Conservation (phyloP, 1,140 invertebrate genomes). For the Sycobia sp. region DNA sequence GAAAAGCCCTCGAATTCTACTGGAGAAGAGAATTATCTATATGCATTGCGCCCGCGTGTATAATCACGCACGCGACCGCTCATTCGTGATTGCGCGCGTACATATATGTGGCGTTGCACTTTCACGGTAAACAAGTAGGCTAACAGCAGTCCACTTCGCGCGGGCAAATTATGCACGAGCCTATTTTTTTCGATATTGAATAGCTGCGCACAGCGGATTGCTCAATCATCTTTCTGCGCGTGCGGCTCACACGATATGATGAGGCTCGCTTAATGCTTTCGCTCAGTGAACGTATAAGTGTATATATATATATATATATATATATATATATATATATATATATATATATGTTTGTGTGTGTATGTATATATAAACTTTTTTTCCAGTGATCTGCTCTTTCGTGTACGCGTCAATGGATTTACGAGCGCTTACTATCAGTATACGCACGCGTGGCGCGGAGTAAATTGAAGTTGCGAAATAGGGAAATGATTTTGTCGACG, state of each 20-base stretch:
- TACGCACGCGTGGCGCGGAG: neutral
- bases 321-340: too few species aligned
- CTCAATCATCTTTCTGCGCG: neutral
- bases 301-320: too few species aligned
- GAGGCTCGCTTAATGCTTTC: constrained; percentile 4
- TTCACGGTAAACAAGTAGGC: constrained; percentile 18
- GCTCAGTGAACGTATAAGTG: too few species aligned
- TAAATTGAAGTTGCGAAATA: neutral
- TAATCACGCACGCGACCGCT: neutral
- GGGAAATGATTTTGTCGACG: neutral
- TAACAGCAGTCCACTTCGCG: constrained; percentile 9
- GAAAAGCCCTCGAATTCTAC: too few species aligned
- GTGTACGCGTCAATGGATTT: neutral
- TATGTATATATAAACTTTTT: too few species aligned
- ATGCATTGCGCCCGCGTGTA: too few species aligned
- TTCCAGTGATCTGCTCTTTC: too few species aligned
- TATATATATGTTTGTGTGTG: too few species aligned
- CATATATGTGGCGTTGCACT: too few species aligned
- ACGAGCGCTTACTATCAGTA: neutral
- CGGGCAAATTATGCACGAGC: neutral
- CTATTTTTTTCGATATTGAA: neutral
- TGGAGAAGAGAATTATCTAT: too few species aligned
- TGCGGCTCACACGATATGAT: too few species aligned
- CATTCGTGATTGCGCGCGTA: too few species aligned
- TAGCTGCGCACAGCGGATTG: neutral